Base-by-base conservation (phyloP, 1,140 invertebrate species). In the Coenobita brevimanus region DNA sequence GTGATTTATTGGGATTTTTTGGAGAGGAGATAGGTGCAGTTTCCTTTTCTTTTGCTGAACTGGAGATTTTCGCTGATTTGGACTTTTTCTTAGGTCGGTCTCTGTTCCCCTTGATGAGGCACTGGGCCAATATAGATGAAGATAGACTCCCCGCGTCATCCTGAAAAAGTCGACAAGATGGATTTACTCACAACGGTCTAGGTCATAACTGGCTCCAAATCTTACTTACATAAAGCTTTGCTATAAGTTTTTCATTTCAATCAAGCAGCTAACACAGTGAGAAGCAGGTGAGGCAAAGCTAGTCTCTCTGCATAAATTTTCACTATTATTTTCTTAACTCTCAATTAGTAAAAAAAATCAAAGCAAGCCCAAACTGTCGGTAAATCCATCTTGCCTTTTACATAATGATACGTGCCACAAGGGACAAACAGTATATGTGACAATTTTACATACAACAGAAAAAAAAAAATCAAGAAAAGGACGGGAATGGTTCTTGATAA, bases 111-210 rank as follows among this genome's bases (percentile, higher is more conserved):
- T 82, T 82, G 86, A 88, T 88, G 86, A 88, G 86, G 86, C 86
- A 88, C 86, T 88, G 79, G 86, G 86, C 86, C 75, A 88, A 88
- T 82, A 88, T 88, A 79, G 86, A 88, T 79, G 86, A 88, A 46
- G 86, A 75, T 75, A 88, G 67, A 76, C 69, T 76, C 79, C 79
- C 86, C 79, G 60, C 86, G 75, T 81, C 86, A 88, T 82, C 86
- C 86, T 88, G 86, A 88, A 88, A 88, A 88, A 88, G 82, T 88
- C 73, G 86, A 88, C 86, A 88, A 88, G 86, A 88, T 88, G 86
- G 86, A 88, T 88, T 88, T 88, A 88, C 86, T 88, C 86, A 82
- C 67, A 88, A 62, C 69, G 80, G 50, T 88, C 84, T 43, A 79
- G 76, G 75, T 80, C 84, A 87, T 54, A 64, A 17, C 50, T 43